Evolutionary conservation across 2,797 vertebrate species (phyloP).

Genomic region (Gambelia wislizenii): DNA sequence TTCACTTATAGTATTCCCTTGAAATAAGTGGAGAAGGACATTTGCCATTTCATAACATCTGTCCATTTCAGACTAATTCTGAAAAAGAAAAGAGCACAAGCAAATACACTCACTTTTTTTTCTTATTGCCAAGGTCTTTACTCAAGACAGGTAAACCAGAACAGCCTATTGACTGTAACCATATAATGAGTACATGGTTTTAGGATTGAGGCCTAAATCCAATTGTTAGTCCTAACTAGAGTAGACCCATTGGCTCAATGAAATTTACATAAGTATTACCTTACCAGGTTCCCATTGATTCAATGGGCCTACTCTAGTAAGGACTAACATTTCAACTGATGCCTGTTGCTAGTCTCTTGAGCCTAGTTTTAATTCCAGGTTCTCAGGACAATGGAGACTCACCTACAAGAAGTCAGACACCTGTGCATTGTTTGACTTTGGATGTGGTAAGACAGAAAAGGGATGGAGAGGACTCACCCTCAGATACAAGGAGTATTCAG

Average conservation of each 20-base stretch:
- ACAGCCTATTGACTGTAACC: no score
- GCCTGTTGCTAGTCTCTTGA: slow-evolving; percentile 50
- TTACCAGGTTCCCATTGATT: no score
- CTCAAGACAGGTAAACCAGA: no score
- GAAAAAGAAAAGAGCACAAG: neutral
- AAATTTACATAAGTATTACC: no score
- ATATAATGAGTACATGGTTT: slow-evolving; percentile 32
- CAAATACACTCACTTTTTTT: slow-evolving; percentile 54
- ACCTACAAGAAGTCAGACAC: neutral
- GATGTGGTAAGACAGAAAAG: neutral
- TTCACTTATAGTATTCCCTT: neutral
- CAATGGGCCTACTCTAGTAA: no score
- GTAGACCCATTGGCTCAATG: no score
- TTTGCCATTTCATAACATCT: neutral
- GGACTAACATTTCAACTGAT: no score
- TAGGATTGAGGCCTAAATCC: neutral
- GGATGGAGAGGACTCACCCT: neutral
- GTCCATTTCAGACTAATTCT: neutral
- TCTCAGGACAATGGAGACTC: neutral
- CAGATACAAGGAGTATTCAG: no score
- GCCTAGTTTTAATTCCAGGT: neutral
- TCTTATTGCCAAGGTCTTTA: slow-evolving; percentile 54
- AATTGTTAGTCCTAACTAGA: no score
- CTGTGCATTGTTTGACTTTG: neutral
- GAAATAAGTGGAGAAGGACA: neutral